Evolutionary conservation across 2,888 invertebrate genomes (phyloP).

Genomic region (Mythimna albipuncta): DNA sequence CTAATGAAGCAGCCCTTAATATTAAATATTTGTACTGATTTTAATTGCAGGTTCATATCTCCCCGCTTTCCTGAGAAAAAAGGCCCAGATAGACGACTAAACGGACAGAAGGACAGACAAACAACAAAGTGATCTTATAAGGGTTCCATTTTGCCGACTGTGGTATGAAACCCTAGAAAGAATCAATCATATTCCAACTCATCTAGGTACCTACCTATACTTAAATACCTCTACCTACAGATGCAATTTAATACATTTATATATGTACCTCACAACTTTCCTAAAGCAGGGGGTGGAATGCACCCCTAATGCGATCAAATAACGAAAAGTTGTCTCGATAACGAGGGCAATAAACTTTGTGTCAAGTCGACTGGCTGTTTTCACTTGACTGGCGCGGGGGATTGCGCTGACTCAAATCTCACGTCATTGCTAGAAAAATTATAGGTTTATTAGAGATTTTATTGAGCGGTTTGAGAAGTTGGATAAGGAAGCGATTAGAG

Average conservation of each 20-base stretch:
- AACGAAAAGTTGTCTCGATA: slow-evolving; percentile 86
- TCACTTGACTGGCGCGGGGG: slow-evolving; percentile 81
- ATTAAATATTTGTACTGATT: too few species aligned
- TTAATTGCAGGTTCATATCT: too few species aligned
- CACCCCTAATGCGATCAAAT: slow-evolving; percentile 88
- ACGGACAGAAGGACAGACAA: too few species aligned
- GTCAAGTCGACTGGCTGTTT: slow-evolving; percentile 80
- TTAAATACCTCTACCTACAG: background rate
- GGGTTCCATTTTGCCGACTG: too few species aligned
- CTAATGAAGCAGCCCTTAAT: too few species aligned
- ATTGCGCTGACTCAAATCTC: slow-evolving; percentile 58
- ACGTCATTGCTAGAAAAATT: slow-evolving; percentile 43
- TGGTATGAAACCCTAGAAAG: too few species aligned
- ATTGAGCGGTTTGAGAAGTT: slow-evolving; percentile 6
- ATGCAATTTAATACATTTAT: slow-evolving; percentile 27
- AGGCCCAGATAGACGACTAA: too few species aligned
- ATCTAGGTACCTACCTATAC: background rate
- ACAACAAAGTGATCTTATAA: too few species aligned
- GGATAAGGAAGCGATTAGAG: background rate
- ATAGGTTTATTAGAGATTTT: slow-evolving; percentile 35
- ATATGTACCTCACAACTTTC: slow-evolving; percentile 38
- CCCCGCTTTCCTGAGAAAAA: too few species aligned
- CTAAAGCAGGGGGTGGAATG: slow-evolving; percentile 60
- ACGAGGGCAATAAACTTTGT: slow-evolving; percentile 86
- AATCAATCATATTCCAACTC: background rate